phyloP scores from a whole-genome alignment of 2,113 vertebrate genomes.

The Baryphthengus martii region DNA sequence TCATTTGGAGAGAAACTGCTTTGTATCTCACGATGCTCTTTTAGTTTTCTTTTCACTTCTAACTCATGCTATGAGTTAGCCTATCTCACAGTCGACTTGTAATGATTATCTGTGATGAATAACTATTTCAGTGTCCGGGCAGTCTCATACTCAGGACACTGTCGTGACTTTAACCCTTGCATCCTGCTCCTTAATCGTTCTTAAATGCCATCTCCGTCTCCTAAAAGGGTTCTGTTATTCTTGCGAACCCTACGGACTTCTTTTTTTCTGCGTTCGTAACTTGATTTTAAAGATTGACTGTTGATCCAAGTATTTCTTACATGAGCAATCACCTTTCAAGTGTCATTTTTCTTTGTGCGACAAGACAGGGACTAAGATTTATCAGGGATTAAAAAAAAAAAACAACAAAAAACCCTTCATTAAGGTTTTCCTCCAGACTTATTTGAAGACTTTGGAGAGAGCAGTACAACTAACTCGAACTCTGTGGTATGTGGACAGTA shows the following conservation, averaged over 20 bases:
- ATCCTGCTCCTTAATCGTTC: neutral
- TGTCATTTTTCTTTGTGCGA: neutral
- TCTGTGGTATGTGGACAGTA: neutral
- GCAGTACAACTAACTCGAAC: rapidly evolving
- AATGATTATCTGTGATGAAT: neutral
- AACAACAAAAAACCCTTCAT: neutral
- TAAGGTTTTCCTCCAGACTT: neutral
- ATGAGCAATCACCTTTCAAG: neutral
- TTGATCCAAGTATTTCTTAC: neutral
- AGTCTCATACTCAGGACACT: neutral
- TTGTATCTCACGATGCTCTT: neutral
- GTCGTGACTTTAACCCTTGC: neutral
- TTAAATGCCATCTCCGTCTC: neutral
- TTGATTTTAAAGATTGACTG: neutral
- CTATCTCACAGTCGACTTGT: neutral
- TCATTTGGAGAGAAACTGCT: neutral
- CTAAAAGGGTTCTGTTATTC: neutral
- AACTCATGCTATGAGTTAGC: neutral
- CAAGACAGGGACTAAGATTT: neutral
- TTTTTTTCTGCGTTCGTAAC: neutral
- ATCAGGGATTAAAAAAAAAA: neutral
- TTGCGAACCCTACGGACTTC: neutral
- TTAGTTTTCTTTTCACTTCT: neutral
- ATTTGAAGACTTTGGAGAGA: neutral
- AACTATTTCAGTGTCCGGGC: neutral